A percentile compares a stretch with the other conserved stretches of the same genome.
phyloP scores from a whole-genome alignment of 1,140 invertebrate genomes.

The Argopecten irradians region DNA sequence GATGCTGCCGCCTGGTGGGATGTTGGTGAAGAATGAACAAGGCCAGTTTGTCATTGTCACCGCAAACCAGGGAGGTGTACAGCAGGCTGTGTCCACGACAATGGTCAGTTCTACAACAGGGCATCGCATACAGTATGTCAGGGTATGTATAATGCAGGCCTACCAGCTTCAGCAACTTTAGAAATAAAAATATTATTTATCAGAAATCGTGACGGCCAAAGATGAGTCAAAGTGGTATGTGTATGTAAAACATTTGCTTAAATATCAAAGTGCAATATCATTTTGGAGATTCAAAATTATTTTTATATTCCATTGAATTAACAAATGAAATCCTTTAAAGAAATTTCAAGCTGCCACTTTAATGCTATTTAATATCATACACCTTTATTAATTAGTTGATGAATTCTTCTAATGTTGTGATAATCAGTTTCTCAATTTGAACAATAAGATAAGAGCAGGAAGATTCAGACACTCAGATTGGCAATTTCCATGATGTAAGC shows the following conservation, averaged over 20 bases:
- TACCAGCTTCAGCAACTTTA: not conserved
- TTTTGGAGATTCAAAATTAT: not conserved
- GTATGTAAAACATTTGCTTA: not conserved
- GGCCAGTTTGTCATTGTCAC: constrained; percentile 92
- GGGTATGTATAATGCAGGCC: constrained; percentile 28
- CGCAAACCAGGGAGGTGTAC: constrained; percentile 43
- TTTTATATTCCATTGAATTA: not conserved
- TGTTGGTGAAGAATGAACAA: constrained; percentile 95
- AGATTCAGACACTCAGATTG: too few relatives aligned
- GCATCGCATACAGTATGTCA: constrained; percentile 48
- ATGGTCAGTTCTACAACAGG: constrained; percentile 34
- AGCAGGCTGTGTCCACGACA: constrained; percentile 41
- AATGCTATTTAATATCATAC: too few relatives aligned
- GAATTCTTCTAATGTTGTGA: too few relatives aligned
- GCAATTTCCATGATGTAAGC: too few relatives aligned
- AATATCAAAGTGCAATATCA: not conserved
- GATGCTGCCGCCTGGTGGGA: constrained; percentile 86
- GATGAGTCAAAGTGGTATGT: not conserved
- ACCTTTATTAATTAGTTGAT: too few relatives aligned
- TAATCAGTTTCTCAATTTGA: too few relatives aligned
- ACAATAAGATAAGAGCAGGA: too few relatives aligned
- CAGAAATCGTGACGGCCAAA: not conserved
- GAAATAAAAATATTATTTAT: not conserved
- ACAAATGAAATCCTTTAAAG: too few relatives aligned
- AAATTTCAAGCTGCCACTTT: too few relatives aligned